Percentiles rank a stretch among this genome's conserved stretches.
phyloP scores from a whole-genome alignment of 2,113 vertebrate genomes.

The Zonotrichia leucophrys region DNA sequence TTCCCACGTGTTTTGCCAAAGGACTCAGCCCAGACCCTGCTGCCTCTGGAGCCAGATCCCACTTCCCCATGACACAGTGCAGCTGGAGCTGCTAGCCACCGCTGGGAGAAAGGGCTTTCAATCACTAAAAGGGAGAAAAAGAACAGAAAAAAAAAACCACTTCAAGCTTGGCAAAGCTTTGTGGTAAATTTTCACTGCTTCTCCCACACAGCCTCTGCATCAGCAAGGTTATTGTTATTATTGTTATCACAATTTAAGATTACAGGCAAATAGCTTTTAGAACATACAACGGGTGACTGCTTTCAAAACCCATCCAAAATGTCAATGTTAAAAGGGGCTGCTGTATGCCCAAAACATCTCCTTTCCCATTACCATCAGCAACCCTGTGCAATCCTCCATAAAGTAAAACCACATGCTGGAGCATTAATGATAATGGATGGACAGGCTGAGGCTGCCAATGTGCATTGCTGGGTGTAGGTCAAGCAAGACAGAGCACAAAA shows the following conservation, averaged over 20 bases:
- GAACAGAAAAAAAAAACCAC: not conserved
- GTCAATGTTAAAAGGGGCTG: not conserved
- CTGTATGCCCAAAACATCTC: not conserved
- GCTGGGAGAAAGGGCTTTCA: not conserved
- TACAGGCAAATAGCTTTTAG: slow-evolving; percentile 15
- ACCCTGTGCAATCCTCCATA: not conserved
- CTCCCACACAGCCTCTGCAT: slow-evolving; percentile 21
- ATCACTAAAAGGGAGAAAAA: not conserved
- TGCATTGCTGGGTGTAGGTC: not conserved
- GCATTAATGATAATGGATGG: not conserved
- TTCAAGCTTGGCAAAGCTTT: not conserved
- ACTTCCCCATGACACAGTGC: not conserved
- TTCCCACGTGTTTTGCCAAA: not conserved
- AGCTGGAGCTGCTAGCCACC: not conserved
- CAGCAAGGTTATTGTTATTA: not conserved
- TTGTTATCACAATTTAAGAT: not conserved
- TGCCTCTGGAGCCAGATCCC: not conserved
- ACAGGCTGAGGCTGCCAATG: not conserved
- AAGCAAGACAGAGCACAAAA: slow-evolving; percentile 9
- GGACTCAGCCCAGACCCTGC: fast-evolving
- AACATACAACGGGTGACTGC: not conserved
- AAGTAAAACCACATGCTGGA: slow-evolving; percentile 27
- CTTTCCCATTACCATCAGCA: not conserved
- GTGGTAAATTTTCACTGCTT: not conserved
- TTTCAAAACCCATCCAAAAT: not conserved